Conservation (phyloP, 2,797 vertebrate species). For the Esox masquinongy region DNA sequence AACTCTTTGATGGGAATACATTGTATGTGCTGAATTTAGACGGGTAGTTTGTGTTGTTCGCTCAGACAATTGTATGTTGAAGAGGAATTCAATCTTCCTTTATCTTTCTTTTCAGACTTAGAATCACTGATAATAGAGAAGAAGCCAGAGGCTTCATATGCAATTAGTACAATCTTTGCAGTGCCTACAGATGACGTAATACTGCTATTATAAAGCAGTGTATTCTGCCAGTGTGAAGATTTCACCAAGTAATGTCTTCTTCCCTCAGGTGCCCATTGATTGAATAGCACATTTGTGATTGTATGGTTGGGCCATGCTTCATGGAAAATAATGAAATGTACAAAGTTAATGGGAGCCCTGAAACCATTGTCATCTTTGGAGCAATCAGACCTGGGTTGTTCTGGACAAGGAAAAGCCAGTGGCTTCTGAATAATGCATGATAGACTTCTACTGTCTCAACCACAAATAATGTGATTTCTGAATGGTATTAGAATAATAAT, state of each 20-base stretch:
- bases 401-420: conserved; percentile 10
- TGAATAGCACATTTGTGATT: conserved; percentile 15
- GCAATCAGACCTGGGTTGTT: conserved; percentile 23
- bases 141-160: conserved; percentile 4
- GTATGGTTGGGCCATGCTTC: conserved; percentile 13
- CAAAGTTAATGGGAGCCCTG: conserved; percentile 21
- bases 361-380: conserved; percentile 20
- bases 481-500: conserved; percentile 1
- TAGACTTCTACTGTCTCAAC: background rate
- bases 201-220: background rate
- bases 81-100: background rate
- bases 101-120: background rate
- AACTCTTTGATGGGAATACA: conserved; percentile 15
- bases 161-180: background rate
- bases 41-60: background rate
- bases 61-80: background rate
- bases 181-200: background rate
- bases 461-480: background rate
- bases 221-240: conserved; percentile 24
- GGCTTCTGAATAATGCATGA: conserved; percentile 25
- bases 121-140: background rate
- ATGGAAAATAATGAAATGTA: conserved; percentile 17
- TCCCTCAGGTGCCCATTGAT: conserved; percentile 19
- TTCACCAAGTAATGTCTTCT: conserved; percentile 17
- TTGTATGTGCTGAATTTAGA: conserved; percentile 7